phyloP scores from a whole-genome alignment of 2,113 vertebrate species.

The Heptranchias perlo region DNA sequence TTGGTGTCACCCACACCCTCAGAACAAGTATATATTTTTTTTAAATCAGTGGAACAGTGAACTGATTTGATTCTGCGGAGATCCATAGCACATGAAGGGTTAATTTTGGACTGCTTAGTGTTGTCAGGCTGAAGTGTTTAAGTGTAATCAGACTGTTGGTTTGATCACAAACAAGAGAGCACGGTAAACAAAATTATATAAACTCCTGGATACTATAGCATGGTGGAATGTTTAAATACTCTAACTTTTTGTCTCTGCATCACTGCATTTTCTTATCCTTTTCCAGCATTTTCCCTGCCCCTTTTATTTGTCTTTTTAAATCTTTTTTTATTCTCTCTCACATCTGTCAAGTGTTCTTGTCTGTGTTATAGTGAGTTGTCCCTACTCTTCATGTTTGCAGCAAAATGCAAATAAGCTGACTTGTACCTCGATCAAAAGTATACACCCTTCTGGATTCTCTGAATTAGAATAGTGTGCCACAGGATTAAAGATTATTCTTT shows the following conservation, averaged over 20 bases:
- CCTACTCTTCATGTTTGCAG: not conserved
- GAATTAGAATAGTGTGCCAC: not conserved
- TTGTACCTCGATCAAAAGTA: not conserved
- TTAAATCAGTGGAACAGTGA: not conserved
- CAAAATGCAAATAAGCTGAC: not conserved
- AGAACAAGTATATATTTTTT: not conserved
- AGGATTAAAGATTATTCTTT: not conserved
- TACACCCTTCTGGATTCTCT: not conserved
- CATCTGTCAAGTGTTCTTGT: not conserved
- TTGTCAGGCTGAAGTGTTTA: conserved; percentile 22
- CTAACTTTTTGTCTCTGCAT: not conserved
- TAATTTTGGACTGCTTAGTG: not conserved
- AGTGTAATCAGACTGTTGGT: not conserved
- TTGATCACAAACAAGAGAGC: conserved; percentile 23
- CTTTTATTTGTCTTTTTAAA: not conserved
- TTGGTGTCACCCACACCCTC: not conserved
- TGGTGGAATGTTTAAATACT: not conserved
- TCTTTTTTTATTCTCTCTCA: not conserved
- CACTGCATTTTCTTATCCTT: not conserved
- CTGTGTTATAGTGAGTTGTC: too few relatives aligned
- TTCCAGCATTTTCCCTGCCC: not conserved
- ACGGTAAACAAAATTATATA: conserved; percentile 12
- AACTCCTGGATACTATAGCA: not conserved
- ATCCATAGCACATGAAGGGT: not conserved
- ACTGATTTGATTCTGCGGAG: not conserved